A percentile compares a stretch with the other conserved stretches of the same genome.
phyloP scores from a whole-genome alignment of 1,140 invertebrate genomes.

The Agrypnia vestita region DNA sequence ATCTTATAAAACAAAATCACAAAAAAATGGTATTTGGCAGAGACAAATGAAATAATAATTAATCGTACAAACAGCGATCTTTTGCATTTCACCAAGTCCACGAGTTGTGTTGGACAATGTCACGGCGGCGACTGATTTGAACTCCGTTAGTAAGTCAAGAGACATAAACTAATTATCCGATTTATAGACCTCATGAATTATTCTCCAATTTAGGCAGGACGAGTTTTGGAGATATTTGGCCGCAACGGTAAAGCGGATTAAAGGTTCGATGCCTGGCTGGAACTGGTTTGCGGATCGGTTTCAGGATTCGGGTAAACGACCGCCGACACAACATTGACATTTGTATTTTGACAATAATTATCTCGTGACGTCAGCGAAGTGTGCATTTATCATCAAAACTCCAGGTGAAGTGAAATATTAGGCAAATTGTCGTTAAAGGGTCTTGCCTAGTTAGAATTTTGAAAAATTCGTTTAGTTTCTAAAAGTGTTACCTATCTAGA shows the following conservation, averaged over 20 bases:
- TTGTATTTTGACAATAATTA: not conserved
- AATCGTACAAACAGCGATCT: no score
- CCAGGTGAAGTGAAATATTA: no score
- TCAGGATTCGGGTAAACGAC: conserved; percentile 17
- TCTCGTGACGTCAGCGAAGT: not conserved
- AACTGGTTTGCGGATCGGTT: conserved; percentile 7
- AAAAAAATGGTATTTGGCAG: no score
- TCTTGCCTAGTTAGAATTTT: no score
- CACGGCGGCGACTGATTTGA: not conserved
- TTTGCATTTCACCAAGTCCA: no score
- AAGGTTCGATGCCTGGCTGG: conserved; percentile 25
- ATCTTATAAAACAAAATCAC: no score
- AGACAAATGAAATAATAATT: no score
- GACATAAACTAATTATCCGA: conserved; percentile 15
- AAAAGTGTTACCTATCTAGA: no score
- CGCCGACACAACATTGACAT: not conserved
- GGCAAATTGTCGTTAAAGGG: no score
- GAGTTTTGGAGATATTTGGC: conserved; percentile 40
- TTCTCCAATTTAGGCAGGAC: conserved; percentile 17
- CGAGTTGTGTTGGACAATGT: no score
- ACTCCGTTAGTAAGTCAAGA: conserved; percentile 14
- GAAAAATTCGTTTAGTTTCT: no score
- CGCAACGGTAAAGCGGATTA: conserved; percentile 38
- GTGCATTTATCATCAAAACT: no score
- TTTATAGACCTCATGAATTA: conserved; percentile 32